A percentile compares a stretch with the other conserved stretches of the same genome.
phyloP scores from a whole-genome alignment of 2,113 vertebrate genomes.

The Gambusia holbrooki region DNA sequence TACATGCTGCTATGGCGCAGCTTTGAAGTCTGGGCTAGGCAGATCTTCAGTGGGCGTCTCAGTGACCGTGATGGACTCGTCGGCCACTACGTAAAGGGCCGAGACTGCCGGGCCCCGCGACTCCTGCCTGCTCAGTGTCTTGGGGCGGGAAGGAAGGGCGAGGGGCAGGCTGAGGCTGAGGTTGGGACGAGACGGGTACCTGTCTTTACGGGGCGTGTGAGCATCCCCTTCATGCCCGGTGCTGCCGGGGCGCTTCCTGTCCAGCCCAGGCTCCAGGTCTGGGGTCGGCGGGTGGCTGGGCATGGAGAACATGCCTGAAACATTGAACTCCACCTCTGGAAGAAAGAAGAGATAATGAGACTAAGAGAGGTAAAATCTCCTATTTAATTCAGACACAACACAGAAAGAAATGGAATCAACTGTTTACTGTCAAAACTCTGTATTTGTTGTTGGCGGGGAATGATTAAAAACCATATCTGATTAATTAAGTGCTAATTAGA shows the following conservation, averaged over 20 bases:
- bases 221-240: conserved; percentile 88
- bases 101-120: conserved; percentile 72
- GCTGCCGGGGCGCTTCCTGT: conserved; percentile 90
- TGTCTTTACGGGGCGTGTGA: conserved; percentile 91
- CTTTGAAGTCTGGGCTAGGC: conserved; percentile 68
- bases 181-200: conserved; percentile 84
- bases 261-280: conserved; percentile 83
- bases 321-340: conserved; percentile 95
- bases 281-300: conserved; percentile 80
- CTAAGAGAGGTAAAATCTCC: not conserved
- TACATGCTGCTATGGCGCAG: conserved; percentile 53
- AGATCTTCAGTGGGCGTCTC: conserved; percentile 74
- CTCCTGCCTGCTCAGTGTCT: conserved; percentile 75
- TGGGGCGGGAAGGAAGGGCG: conserved; percentile 66
- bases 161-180: conserved; percentile 75
- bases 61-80: conserved; percentile 79
- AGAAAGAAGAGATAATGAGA: conserved; percentile 2
- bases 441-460: not conserved
- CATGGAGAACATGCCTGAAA: conserved; percentile 91
- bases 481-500: not conserved
- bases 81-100: conserved; percentile 80
- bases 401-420: not conserved
- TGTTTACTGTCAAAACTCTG: not conserved
- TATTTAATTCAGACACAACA: not conserved
- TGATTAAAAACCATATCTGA: not conserved